phyloP scores from a whole-genome alignment of 2,113 vertebrate genomes.

The Parus major region DNA sequence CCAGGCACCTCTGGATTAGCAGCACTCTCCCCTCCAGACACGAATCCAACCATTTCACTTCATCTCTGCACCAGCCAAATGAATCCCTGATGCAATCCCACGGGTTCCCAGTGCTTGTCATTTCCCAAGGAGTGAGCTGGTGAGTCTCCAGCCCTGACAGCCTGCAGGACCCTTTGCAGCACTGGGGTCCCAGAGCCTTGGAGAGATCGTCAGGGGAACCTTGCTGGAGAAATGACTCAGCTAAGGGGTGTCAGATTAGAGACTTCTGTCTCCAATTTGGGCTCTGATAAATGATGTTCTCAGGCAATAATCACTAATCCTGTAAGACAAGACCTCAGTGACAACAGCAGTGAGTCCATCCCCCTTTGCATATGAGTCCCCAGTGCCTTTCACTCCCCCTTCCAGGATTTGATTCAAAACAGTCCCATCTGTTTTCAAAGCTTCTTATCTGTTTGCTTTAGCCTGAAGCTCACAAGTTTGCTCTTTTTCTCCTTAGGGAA shows the following conservation, averaged over 20 bases:
- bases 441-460: neutral
- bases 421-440: neutral
- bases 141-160: neutral
- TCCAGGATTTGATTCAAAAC: neutral
- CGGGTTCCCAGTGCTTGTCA: accelerated
- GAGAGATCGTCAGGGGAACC: neutral
- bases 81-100: accelerated
- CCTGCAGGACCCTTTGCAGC: neutral
- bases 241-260: neutral
- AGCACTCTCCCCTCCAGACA: neutral
- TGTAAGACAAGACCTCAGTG: neutral
- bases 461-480: neutral
- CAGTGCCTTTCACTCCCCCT: neutral
- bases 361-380: accelerated
- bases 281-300: neutral
- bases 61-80: neutral
- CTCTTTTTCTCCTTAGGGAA: neutral
- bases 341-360: neutral
- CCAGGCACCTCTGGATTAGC: neutral
- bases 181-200: neutral
- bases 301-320: neutral
- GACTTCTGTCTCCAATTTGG: neutral
- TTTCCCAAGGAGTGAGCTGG: neutral
- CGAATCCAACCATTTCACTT: neutral
- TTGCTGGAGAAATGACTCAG: neutral